phyloP scores from a whole-genome alignment of 2,797 vertebrate species.

The Arctocebus calabarensis region DNA sequence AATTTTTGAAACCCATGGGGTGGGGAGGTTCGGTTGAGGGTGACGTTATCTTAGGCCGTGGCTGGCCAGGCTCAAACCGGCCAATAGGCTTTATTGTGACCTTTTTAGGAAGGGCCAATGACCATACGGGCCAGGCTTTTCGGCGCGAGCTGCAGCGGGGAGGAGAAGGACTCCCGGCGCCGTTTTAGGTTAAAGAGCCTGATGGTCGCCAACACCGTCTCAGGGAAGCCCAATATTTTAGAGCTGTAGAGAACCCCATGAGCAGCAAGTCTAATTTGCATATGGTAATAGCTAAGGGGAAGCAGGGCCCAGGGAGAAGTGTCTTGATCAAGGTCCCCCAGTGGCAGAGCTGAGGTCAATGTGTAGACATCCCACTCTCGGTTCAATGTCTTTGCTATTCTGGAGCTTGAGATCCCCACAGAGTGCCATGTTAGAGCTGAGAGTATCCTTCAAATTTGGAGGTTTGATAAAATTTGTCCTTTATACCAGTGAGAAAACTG shows the following conservation, averaged over 20 bases:
- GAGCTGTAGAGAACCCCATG: not conserved
- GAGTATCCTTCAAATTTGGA: not conserved
- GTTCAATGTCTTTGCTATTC: not conserved
- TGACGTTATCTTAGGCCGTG: no score
- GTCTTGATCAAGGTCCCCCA: not conserved
- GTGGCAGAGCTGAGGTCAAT: not conserved
- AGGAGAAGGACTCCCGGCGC: no score
- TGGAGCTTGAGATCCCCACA: not conserved
- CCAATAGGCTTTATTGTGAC: no score
- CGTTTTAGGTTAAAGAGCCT: no score
- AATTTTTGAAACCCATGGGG: no score
- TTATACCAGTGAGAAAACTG: slow-evolving; percentile 16
- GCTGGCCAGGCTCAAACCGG: no score
- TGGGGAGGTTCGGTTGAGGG: no score
- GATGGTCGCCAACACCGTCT: no score
- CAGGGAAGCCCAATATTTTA: not conserved
- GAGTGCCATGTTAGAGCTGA: not conserved
- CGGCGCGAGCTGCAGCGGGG: no score
- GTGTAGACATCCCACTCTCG: not conserved
- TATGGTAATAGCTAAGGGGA: not conserved
- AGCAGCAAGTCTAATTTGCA: not conserved
- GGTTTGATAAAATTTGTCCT: not conserved
- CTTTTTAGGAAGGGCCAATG: no score
- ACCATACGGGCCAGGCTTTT: no score
- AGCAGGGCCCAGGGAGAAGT: not conserved